Conservation (phyloP, 2,113 vertebrate species). For the Bostrychus sinensis region DNA sequence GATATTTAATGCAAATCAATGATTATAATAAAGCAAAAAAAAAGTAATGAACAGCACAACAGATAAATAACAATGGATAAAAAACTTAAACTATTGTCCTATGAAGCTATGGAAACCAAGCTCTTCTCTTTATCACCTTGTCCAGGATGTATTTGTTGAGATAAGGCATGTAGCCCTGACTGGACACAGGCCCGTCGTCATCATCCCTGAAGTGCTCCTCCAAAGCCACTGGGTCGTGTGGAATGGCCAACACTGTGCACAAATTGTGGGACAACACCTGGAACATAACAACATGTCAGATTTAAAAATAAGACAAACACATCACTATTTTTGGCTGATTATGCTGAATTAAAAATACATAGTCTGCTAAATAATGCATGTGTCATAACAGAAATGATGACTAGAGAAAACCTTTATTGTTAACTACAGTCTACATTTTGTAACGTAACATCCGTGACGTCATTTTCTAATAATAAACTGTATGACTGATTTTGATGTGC, state of each 20-base stretch:
- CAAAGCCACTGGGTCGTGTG: conserved; percentile 92
- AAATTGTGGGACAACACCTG: conserved; percentile 96
- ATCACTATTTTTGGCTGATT: background rate
- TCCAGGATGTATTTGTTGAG: conserved; percentile 84
- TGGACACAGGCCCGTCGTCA: conserved; percentile 92
- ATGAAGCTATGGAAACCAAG: background rate
- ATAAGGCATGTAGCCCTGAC: conserved; percentile 99
- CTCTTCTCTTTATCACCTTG: conserved; percentile 70
- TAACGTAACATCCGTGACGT: no score
- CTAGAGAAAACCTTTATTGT: background rate
- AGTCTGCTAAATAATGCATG: background rate
- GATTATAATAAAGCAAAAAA: no score
- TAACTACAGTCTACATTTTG: background rate
- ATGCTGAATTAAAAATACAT: background rate
- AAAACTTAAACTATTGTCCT: conserved; percentile 40
- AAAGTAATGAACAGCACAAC: no score
- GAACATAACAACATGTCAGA: background rate
- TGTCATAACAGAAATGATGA: conserved; percentile 1
- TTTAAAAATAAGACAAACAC: background rate
- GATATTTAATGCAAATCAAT: no score
- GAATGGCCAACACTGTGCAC: conserved; percentile 91
- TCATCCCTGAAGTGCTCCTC: conserved; percentile 96
- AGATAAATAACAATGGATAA: no score
- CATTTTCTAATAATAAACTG: no score
- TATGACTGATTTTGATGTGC: no score